Conservation (phyloP, 2,113 vertebrate species). For the Chascanopsetta lugubris region DNA sequence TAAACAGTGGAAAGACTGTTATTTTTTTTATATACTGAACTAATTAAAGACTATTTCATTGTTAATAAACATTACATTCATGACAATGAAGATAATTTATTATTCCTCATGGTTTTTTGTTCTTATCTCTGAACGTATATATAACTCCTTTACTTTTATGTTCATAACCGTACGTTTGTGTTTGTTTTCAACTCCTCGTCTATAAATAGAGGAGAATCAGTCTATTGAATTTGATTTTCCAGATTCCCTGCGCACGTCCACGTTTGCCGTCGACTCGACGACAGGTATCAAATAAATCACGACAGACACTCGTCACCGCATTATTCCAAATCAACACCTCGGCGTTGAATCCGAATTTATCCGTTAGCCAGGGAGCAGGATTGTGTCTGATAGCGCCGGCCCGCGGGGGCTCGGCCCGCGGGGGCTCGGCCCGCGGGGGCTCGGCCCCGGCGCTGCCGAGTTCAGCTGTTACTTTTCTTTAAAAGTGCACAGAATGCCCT, state of each 20-base stretch:
- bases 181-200: background rate
- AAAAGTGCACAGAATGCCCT: conserved; percentile 38
- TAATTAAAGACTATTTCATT: too few species aligned
- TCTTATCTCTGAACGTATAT: too few species aligned
- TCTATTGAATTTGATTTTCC: background rate
- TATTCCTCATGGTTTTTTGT: too few species aligned
- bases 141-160: background rate
- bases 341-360: too few species aligned
- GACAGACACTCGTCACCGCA: background rate
- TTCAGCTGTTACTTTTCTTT: conserved; percentile 55
- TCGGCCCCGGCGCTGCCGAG: conserved; percentile 15
- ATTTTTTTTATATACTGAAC: too few species aligned
- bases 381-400: conserved; percentile 3
- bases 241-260: background rate
- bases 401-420: conserved; percentile 16
- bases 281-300: background rate
- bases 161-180: background rate
- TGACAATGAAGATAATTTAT: too few species aligned
- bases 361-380: background rate
- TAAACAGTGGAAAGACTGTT: too few species aligned
- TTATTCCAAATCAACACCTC: conserved; percentile 6
- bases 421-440: conserved; percentile 5
- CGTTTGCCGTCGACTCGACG: background rate
- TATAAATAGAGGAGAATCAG: background rate
- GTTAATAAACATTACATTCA: too few species aligned